Conservation (phyloP, 2,797 vertebrate species). For the Enteromius fasciolatus region DNA sequence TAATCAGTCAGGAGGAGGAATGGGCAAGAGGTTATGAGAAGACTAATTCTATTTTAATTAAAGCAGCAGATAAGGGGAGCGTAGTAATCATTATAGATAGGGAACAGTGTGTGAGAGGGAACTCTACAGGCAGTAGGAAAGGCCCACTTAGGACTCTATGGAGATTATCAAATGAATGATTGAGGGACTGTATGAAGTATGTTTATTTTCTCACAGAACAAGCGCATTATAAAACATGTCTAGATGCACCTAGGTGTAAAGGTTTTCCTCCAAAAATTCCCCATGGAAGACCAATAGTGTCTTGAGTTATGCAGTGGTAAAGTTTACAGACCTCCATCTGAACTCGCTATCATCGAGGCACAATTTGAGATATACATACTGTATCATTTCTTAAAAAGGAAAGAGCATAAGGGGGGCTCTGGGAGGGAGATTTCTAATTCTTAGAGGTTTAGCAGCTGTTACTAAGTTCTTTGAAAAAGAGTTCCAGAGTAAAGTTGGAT, state of each 20-base stretch:
- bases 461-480: too few species aligned
- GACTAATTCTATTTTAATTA: background rate
- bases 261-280: background rate
- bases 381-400: background rate
- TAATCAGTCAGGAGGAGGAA: background rate
- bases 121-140: background rate
- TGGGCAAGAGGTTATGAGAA: background rate
- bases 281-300: background rate
- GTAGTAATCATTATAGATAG: background rate
- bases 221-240: background rate
- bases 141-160: background rate
- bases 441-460: background rate
- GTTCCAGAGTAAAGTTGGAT: background rate
- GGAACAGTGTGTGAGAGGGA: background rate
- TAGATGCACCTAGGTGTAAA: background rate
- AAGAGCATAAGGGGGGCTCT: background rate
- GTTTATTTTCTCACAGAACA: background rate
- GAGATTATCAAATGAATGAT: background rate
- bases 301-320: background rate
- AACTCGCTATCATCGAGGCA: background rate
- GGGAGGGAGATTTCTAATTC: background rate
- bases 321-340: background rate
- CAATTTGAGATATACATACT: background rate
- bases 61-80: background rate
- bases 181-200: background rate